Percentiles rank a stretch among this genome's conserved stretches.
Conservation (phyloP, 2,888 invertebrate genomes). For the Adelphocoris suturalis region DNA sequence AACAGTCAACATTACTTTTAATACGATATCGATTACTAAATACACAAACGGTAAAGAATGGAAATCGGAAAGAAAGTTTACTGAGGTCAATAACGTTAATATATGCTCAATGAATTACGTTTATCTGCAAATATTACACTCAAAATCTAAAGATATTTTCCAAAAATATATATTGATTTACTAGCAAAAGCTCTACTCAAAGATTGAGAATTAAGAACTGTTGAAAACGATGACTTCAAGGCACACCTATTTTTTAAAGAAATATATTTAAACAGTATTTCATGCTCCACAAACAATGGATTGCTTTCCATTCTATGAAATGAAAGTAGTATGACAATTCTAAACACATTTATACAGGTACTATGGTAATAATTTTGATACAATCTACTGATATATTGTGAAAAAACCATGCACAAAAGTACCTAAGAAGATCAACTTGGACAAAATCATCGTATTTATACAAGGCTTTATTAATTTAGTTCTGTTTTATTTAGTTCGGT, state of each 20-base stretch:
- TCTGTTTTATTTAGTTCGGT: conserved; percentile 68
- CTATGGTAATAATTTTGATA: conserved; percentile 71
- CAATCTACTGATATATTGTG: conserved; percentile 72
- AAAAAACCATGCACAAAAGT: conserved; percentile 74
- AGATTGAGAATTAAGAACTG: conserved; percentile 55
- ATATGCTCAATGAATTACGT: conserved; percentile 61
- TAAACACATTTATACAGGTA: conserved; percentile 74
- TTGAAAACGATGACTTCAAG: conserved; percentile 60
- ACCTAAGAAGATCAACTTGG: conserved; percentile 75
- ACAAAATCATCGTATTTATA: conserved; percentile 72
- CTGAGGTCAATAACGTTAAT: conserved; percentile 11
- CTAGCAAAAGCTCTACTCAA: conserved; percentile 72
- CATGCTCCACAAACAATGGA: conserved; percentile 74
- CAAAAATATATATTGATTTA: conserved; percentile 52
- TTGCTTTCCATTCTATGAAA: conserved; percentile 73
- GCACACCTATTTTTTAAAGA: conserved; percentile 65
- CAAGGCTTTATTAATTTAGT: conserved; percentile 68
- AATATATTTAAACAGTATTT: conserved; percentile 61
- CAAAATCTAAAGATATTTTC: conserved; percentile 58
- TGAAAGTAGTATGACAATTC: conserved; percentile 73
- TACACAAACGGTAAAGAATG: neutral
- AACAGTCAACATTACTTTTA: neutral
- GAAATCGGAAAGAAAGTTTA: conserved; percentile 26
- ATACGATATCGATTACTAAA: conserved; percentile 10
- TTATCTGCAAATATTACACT: conserved; percentile 58